phyloP scores from a whole-genome alignment of 2,113 vertebrate species.

The Sinocyclocheilus anophthalmus region DNA sequence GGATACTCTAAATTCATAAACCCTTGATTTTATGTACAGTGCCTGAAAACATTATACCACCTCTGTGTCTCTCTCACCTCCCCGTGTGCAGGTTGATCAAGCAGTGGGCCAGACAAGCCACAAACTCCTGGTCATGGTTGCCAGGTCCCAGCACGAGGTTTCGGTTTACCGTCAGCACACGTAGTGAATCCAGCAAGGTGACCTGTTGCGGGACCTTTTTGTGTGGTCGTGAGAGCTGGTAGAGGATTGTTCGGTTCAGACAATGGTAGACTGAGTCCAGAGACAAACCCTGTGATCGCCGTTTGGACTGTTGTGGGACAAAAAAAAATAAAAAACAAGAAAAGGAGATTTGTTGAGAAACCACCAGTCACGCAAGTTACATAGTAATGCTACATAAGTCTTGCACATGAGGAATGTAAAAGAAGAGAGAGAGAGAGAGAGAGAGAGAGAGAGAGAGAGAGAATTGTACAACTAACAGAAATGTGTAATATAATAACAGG shows the following conservation, averaged over 20 bases:
- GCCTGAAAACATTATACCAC: neutral
- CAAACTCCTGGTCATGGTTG: slow-evolving; percentile 98
- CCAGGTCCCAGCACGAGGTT: slow-evolving; percentile 94
- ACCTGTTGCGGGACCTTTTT: slow-evolving; percentile 98
- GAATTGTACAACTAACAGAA: neutral
- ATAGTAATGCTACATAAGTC: neutral
- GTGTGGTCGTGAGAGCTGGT: slow-evolving; percentile 94
- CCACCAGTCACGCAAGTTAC: neutral
- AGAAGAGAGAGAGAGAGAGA: neutral
- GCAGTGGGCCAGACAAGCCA: slow-evolving; percentile 94
- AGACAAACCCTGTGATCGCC: slow-evolving; percentile 92
- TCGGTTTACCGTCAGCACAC: slow-evolving; percentile 93
- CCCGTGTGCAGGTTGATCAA: slow-evolving; percentile 92
- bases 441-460: neutral
- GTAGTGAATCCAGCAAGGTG: slow-evolving; percentile 89
- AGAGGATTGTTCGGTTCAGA: slow-evolving; percentile 96
- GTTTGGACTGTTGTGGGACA: slow-evolving; percentile 82
- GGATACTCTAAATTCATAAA: neutral
- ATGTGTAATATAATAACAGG: neutral
- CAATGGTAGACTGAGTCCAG: slow-evolving; percentile 96
- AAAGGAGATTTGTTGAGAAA: slow-evolving; percentile 23
- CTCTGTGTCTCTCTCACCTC: slow-evolving; percentile 76
- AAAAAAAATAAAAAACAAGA: neutral
- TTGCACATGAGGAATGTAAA: neutral
- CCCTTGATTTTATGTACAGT: neutral